phyloP scores from a whole-genome alignment of 1,140 invertebrate species.

The Diuraphis noxia region DNA sequence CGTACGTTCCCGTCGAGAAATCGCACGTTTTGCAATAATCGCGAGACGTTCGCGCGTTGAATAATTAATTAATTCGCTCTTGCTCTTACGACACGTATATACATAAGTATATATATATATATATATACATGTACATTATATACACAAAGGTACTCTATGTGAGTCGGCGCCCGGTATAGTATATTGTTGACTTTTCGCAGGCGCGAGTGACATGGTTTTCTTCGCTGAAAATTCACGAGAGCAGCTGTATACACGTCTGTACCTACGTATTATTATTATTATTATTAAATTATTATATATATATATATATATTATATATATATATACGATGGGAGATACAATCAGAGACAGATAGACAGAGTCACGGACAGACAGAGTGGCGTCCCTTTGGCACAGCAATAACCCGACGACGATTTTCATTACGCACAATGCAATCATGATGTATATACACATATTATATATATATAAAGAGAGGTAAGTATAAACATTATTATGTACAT shows the following conservation, averaged over 20 bases:
- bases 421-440: too few species aligned
- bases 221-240: background rate
- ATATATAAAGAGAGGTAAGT: background rate
- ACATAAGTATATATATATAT: background rate
- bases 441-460: background rate
- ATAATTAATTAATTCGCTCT: conserved; percentile 7
- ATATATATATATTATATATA: too few species aligned
- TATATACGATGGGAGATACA: too few species aligned
- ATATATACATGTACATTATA: too few species aligned
- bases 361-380: background rate
- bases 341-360: too few species aligned
- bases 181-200: background rate
- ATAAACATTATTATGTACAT: too few species aligned
- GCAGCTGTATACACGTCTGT: background rate
- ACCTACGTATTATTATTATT: background rate
- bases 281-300: too few species aligned
- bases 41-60: background rate
- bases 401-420: background rate
- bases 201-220: background rate
- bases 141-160: background rate
- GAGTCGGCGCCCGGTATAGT: background rate
- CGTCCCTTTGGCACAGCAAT: conserved; percentile 6
- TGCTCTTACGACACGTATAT: background rate
- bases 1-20: background rate
- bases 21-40: background rate